A percentile compares a stretch with the other conserved stretches of the same genome.
Conservation (phyloP, 35 echinoderm and acorn worm genomes). For the Ptychodera flava region DNA sequence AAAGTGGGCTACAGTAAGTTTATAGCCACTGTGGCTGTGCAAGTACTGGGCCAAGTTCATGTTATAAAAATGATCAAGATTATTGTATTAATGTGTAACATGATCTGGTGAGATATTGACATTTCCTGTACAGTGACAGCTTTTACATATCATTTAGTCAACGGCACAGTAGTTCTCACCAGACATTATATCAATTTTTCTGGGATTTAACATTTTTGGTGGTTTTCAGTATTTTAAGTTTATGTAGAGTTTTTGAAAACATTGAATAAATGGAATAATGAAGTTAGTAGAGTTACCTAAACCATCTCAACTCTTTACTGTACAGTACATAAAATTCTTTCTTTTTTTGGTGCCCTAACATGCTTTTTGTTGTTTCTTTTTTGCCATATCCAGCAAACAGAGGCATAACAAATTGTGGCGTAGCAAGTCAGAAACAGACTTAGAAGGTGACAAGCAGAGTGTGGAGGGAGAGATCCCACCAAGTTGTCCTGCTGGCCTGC, state of each 20-base stretch:
- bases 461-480: slow-evolving; percentile 50
- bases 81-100: too few species aligned
- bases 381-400: slow-evolving; percentile 63
- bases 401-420: slow-evolving; percentile 82
- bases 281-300: not conserved
- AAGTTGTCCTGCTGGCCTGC: slow-evolving; percentile 1
- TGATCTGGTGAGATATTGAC: too few species aligned
- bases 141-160: too few species aligned
- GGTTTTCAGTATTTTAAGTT: not conserved
- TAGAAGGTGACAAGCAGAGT: slow-evolving; percentile 1
- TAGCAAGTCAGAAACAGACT: slow-evolving; percentile 83
- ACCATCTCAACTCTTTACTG: not conserved
- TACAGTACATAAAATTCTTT: not conserved
- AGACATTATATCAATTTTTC: not conserved
- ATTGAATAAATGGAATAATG: not conserved
- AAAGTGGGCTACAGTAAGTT: too few species aligned
- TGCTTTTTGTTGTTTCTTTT: not conserved
- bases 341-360: not conserved
- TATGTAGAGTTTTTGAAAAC: not conserved
- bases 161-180: not conserved
- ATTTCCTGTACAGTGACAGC: too few species aligned
- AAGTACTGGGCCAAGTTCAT: too few species aligned
- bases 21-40: too few species aligned
- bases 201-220: not conserved
- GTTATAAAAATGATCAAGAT: too few species aligned